phyloP scores from a whole-genome alignment of 2,797 vertebrate species.

The Limnodromus scolopaceus region DNA sequence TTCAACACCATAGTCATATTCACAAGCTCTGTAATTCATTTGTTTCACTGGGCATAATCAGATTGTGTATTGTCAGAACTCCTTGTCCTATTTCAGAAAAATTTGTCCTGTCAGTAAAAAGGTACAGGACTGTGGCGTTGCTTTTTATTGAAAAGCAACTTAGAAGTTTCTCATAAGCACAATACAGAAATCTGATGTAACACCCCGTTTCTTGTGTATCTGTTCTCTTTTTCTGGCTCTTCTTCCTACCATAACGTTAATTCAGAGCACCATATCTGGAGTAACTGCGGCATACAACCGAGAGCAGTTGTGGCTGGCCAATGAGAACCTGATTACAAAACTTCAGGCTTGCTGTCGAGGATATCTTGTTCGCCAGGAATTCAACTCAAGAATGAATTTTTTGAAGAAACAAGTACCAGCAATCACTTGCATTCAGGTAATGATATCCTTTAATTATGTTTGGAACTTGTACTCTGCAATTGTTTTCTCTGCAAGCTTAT shows the following conservation, averaged over 20 bases:
- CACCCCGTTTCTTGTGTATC: neutral
- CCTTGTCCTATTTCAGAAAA: neutral
- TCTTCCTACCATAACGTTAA: neutral
- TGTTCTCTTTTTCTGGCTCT: neutral
- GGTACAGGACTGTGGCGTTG: neutral
- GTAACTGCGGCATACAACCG: slow-evolving; percentile 96
- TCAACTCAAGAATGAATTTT: slow-evolving; percentile 86
- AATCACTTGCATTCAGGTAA: slow-evolving; percentile 93
- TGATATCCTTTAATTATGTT: neutral
- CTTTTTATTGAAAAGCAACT: neutral
- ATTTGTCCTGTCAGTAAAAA: neutral
- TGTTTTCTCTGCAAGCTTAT: neutral
- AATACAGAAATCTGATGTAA: neutral
- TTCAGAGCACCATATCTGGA: slow-evolving; percentile 91
- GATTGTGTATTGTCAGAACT: neutral
- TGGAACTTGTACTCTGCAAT: neutral
- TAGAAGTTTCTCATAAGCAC: neutral
- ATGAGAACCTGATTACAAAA: slow-evolving; percentile 90
- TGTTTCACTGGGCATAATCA: neutral
- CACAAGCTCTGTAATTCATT: neutral
- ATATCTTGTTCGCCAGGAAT: slow-evolving; percentile 88
- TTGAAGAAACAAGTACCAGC: slow-evolving; percentile 90
- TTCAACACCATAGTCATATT: neutral
- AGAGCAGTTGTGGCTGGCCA: slow-evolving; percentile 96
- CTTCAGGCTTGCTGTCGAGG: slow-evolving; percentile 94